Percentiles rank a stretch among this genome's conserved stretches.
Conservation (phyloP, 2,113 vertebrate genomes). For the Microtus montanus region DNA sequence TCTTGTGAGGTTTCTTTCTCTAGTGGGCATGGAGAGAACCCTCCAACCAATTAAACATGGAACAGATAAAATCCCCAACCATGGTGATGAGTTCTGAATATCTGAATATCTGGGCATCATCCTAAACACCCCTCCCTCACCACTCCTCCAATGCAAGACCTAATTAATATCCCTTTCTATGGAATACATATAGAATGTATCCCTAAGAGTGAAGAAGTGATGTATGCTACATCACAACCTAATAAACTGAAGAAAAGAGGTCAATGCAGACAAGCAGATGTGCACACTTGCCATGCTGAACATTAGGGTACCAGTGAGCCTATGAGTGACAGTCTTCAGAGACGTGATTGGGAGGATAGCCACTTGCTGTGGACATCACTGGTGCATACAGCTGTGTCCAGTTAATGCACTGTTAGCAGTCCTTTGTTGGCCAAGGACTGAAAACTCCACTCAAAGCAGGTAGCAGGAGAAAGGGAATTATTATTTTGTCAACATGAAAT, state of each 20-base stretch:
- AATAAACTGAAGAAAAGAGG: background rate
- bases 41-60: background rate
- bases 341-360: background rate
- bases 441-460: background rate
- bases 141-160: background rate
- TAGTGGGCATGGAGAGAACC: background rate
- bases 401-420: background rate
- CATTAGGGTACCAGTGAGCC: too few relatives aligned
- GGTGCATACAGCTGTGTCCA: background rate
- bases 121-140: background rate
- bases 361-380: background rate
- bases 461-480: background rate
- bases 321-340: background rate
- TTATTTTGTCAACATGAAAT: background rate
- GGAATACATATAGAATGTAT: conserved; percentile 10
- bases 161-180: background rate
- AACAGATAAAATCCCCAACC: background rate
- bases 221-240: background rate
- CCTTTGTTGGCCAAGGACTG: background rate
- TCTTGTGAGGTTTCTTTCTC: background rate
- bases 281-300: background rate
- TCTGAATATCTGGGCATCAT: background rate
- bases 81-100: background rate
- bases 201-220: background rate
- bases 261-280: background rate